Evolutionary conservation across 2,797 vertebrate genomes (phyloP), one percentile per base, ranked within the genome.

Genomic region (Tolypeutes matacus): DNA sequence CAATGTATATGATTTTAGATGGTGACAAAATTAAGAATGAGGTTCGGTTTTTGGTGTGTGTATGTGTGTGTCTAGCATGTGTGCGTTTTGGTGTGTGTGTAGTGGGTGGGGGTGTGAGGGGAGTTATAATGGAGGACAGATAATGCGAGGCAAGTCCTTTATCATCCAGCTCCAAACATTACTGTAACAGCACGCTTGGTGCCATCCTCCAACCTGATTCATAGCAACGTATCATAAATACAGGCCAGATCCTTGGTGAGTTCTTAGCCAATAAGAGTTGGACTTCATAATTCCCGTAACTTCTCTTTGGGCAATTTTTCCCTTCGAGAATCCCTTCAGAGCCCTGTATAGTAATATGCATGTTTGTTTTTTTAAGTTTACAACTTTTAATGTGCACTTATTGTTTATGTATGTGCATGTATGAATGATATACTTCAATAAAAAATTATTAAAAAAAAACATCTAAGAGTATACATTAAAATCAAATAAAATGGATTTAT

Each of bases 251-350:
- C 18, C 29, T 21, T 56, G 53, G 60, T 53, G 65, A 58, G 42
- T 80, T 91, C 36, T 84, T 46, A 14, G 89, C 17, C 72, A 80
- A 64, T 3, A 62, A 53, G 14, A 67, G 60, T 73, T 10, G 34
- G 34, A 86, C 56, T 76, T 82, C 49, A 36, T 36, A 36, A 25
- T 67, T 64, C 86, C 12, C 46, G 29, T 39, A 88, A 51, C 65
- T 93, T 88, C 58, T 94, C 62, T 75, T 39, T 58, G 75, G 27
- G n/a, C 21, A 53, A 36, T 89, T 56, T 77, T 86, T 81, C 58
- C 56, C 58, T 89, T 76, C 64, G 67, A 93, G 51, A 89, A 60
- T 53, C 46, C 46, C 46, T 46, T 46, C 46, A 46, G 8, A 46
- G 46, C 46, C 46, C 46, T 46, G 46, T 46, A 46, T 46, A 11